A percentile compares a stretch with the other conserved stretches of the same genome.
Evolutionary conservation across 2,113 vertebrate species (phyloP).

Genomic region (Kryptolebias marmoratus): DNA sequence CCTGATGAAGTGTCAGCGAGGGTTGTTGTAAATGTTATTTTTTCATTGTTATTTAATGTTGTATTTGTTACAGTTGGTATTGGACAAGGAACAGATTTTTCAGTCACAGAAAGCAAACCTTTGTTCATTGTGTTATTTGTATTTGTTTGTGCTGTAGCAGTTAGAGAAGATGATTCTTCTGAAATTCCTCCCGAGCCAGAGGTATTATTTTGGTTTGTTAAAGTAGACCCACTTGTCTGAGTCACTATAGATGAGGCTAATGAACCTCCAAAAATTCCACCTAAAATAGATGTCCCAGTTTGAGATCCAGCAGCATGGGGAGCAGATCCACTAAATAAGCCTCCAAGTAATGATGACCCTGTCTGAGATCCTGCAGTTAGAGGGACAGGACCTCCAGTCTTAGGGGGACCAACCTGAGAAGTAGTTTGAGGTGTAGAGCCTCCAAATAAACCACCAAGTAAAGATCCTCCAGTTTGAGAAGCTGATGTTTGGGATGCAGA

Average conservation of each 20-base stretch:
- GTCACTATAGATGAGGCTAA: conserved; percentile 35
- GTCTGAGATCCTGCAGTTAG: conserved; percentile 49
- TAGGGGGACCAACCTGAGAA: conserved; percentile 34
- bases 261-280: conserved; percentile 67
- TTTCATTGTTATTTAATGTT: conserved; percentile 62
- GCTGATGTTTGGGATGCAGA: conserved; percentile 68
- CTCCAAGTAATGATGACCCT: conserved; percentile 64
- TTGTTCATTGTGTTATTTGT: conserved; percentile 7
- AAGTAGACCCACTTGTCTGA: conserved; percentile 38
- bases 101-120: background rate
- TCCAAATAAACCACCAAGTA: conserved; percentile 72
- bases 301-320: conserved; percentile 60
- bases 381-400: conserved; percentile 42
- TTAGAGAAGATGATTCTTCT: conserved; percentile 56
- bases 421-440: conserved; percentile 47
- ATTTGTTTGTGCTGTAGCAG: conserved; percentile 41
- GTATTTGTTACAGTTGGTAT: conserved; percentile 59
- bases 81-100: conserved; percentile 33
- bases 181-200: conserved; percentile 64
- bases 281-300: conserved; percentile 67
- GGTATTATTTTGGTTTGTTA: conserved; percentile 44
- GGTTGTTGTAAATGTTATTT: conserved; percentile 11
- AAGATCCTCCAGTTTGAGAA: conserved; percentile 65
- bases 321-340: conserved; percentile 69
- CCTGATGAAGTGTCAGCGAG: background rate